phyloP scores from a whole-genome alignment of 2,797 vertebrate species.

The Phrynocephalus forsythii region DNA sequence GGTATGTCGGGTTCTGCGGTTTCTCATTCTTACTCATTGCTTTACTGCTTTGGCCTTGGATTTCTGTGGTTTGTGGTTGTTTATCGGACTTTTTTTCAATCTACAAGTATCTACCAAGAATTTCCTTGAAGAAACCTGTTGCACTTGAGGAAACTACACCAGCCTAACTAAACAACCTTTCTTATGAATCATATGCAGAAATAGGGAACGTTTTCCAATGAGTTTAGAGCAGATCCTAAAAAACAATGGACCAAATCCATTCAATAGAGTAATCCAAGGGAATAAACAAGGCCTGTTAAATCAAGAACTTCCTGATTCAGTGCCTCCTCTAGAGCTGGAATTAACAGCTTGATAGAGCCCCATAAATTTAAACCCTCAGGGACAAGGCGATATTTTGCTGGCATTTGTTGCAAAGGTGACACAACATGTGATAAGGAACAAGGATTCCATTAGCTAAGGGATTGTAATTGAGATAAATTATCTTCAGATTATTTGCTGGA shows the following conservation, averaged over 20 bases:
- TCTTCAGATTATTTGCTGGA: not conserved
- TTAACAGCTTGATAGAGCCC: no score
- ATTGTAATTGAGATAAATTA: not conserved
- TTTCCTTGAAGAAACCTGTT: not conserved
- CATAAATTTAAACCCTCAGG: not conserved
- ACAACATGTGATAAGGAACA: not conserved
- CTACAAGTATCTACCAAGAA: not conserved
- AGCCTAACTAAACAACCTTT: not conserved
- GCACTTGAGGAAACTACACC: not conserved
- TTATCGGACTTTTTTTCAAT: not conserved
- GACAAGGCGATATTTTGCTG: not conserved
- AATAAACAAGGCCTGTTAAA: no score
- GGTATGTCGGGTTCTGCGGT: not conserved
- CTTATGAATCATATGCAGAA: not conserved
- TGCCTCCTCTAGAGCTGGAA: no score
- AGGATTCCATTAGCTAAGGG: not conserved
- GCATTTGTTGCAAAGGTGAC: not conserved
- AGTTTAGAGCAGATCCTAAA: not conserved
- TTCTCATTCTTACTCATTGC: not conserved
- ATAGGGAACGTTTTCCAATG: not conserved
- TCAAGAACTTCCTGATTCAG: no score
- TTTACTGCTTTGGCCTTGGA: not conserved
- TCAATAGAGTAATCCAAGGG: no score
- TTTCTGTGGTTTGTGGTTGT: slow-evolving; percentile 15
- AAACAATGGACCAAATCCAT: not conserved